Evolutionary conservation across 2,113 vertebrate genomes (phyloP), one percentile per base, ranked within the genome.

Genomic region (Rhineura floridana): DNA sequence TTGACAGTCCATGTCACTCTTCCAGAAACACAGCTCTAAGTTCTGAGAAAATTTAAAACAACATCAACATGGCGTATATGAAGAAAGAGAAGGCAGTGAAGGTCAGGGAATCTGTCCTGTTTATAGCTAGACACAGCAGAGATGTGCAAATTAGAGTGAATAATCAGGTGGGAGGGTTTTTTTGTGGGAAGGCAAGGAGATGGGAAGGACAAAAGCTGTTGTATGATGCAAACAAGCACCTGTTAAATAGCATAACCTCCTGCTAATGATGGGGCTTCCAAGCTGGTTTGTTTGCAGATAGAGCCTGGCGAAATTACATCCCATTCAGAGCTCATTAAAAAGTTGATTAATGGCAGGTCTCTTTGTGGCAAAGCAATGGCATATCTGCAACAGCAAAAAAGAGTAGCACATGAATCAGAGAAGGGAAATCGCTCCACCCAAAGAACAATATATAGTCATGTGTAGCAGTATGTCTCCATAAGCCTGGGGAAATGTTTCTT

Each of bases 281-380:
- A 87, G 69, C 48, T 88, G 17, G 17, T 90, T n/a, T 87, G 13
- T 89, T 90, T 89, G 59, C n/a, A 83, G 44, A 82, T 62, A 39
- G 0, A 87, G 6, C 42, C 63, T 84, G 75, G 42, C 79, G 59
- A 90, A 86, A 89, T 85, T 86, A 85, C 28, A 77, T 67, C 30
- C 80, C 44, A 36, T 65, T 91, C 77, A 84, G 78, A 81, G 67
- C 73, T 73, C 3, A 39, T 87, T 86, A 83, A 91, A 88, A 92
- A 50, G 1, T 42, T 89, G 70, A 89, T 67, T 76, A 86, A 86
- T 86, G 46, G 12, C 21, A 89, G 89, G 12, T 86, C 19, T 5
- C 33, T 88, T 73, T 65, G 39, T 52, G 80, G 44, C 39, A 91
- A 85, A 50, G 4, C 55, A 92, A 17, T 13, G 67, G 50, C 10